A percentile compares a stretch with the other conserved stretches of the same genome.
Conservation (phyloP, 2,797 vertebrate genomes). For the Diceros bicornis region DNA sequence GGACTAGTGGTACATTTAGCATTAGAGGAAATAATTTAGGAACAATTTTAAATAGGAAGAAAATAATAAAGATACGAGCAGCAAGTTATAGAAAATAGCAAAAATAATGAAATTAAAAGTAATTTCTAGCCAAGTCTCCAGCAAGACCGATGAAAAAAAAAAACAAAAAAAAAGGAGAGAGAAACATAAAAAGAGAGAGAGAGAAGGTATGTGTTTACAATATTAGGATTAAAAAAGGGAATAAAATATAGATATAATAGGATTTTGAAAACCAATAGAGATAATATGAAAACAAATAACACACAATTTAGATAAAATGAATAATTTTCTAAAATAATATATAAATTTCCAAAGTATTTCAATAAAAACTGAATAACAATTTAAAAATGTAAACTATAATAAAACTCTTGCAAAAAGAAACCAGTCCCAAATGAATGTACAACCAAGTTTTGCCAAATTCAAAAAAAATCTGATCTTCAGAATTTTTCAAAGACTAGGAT, state of each 20-base stretch:
- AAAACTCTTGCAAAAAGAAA: constrained; percentile 32
- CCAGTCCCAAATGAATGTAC: background rate
- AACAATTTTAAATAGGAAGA: background rate
- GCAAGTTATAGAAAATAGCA: background rate
- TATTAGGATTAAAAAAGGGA: background rate
- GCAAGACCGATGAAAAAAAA: background rate
- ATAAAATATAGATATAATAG: background rate
- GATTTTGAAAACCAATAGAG: background rate
- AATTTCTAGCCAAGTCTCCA: background rate
- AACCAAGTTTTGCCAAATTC: background rate
- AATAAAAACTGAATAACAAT: background rate
- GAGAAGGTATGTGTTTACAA: background rate
- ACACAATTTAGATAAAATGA: background rate
- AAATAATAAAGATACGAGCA: background rate
- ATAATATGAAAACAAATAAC: background rate
- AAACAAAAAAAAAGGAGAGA: background rate
- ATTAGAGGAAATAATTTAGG: background rate
- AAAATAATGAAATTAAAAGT: background rate
- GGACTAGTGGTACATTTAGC: background rate
- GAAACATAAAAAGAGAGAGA: background rate
- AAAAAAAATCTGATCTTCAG: background rate
- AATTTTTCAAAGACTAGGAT: constrained; percentile 1
- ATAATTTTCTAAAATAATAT: background rate
- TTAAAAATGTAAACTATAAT: background rate
- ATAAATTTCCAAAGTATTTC: background rate